Base-by-base conservation (phyloP, 2,113 vertebrate genomes). In the Epinephelus lanceolatus region DNA sequence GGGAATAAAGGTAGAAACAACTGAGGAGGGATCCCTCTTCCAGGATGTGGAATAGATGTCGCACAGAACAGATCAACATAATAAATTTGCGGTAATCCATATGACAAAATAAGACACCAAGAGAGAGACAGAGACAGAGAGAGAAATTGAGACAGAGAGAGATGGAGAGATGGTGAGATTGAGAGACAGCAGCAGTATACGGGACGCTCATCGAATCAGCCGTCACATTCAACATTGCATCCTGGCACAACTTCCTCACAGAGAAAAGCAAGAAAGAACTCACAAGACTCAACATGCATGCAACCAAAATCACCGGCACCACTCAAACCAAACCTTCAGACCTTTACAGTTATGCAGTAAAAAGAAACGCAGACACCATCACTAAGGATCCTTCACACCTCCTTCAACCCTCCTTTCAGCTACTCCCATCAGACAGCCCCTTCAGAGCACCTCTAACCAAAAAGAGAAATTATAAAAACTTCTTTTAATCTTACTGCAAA, bases 401-500 rank as follows among this genome's bases (percentile, higher is more conserved):
- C 19, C 37, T 72, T 23, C 52, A 63, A 12, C 6, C 13, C 33
- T 42, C 49, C 21, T 56, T 23, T 49, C 53, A 67, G 47, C 30
- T 62, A 4, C 37, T 47, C 33, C 23, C 78, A 62, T 45, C 77
- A 71, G 47, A 11, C 51, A 53, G 18, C 42, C 3, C 3, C 37
- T 56, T 65, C 30, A 65, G 0, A 80, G 40, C 37, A 33, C 37
- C 37, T 13, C 45, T 21, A 30, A 21, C 45, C 66, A 61, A 51
- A 70, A 52, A 69, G 42, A 78, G 11, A 49, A 12, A n/a, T 13
- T 4, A 40, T 13, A 15, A 79, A n/a, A 51, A 21, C 4, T 9
- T 51, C 23, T 25, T 49, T 69, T 12, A 61, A 71, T 71, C 52
- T 40, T 30, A 60, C 14, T 14, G 65, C 15, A 53, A 78, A 19